These are phyloP conservation scores for Perca fluviatilis DNA, from an alignment of 2,113 vertebrate species.

Conservation along the genomic window DNA sequence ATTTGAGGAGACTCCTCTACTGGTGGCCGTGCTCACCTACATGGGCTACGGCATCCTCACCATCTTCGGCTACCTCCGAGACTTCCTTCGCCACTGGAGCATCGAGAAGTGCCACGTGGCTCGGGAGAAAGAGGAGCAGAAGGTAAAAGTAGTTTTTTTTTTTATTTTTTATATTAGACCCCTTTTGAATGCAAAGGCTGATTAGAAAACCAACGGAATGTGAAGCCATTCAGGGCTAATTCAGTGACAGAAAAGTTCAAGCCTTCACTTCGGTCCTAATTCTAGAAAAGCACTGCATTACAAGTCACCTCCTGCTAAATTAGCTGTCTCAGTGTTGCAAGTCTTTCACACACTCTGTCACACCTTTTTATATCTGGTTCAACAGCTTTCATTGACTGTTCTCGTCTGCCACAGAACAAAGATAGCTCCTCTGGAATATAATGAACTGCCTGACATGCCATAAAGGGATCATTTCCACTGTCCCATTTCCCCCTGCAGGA, in stretches of 20 bases:
- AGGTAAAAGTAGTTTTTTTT: constrained; percentile 80
- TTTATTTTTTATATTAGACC: not conserved
- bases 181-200: not conserved
- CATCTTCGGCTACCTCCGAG: constrained; percentile 95
- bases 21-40: constrained; percentile 97
- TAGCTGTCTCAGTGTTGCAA: not conserved
- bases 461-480: not conserved
- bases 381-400: not conserved
- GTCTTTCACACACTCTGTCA: not conserved
- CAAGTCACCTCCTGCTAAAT: not conserved
- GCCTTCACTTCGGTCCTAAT: not conserved
- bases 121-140: constrained; percentile 94
- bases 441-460: not conserved
- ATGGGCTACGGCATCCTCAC: constrained; percentile 98
- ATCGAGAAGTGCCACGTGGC: constrained; percentile 95
- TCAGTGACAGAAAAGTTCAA: not conserved
- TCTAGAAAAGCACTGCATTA: not conserved
- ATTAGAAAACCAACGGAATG: not conserved
- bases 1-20: constrained; percentile 95
- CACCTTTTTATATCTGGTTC: not conserved
- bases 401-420: not conserved
- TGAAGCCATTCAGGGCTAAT: not conserved
- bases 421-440: not conserved
- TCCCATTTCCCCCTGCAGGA: constrained; percentile 83
- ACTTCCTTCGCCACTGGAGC: constrained; percentile 95